Evolutionary conservation across 2,113 vertebrate species (phyloP).

Genomic region (Scatophagus argus): DNA sequence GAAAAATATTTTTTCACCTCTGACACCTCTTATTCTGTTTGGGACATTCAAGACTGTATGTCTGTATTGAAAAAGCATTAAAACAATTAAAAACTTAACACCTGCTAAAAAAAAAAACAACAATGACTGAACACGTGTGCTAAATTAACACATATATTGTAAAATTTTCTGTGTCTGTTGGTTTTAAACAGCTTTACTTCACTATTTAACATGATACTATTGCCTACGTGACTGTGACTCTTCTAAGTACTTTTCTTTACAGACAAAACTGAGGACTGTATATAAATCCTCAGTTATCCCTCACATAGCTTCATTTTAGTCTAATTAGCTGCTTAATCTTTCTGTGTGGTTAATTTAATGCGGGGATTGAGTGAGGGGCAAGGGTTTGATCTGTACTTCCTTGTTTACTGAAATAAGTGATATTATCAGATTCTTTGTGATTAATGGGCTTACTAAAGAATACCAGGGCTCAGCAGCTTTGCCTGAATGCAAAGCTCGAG

Average conservation of each 20-base stretch:
- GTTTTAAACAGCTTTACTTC: neutral
- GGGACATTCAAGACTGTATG: neutral
- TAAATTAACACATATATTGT: neutral
- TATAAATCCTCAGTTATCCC: conserved; percentile 62
- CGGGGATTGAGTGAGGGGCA: conserved; percentile 62
- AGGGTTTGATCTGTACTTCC: conserved; percentile 66
- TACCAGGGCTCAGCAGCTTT: conserved; percentile 60
- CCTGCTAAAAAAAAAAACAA: neutral
- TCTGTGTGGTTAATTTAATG: conserved; percentile 66
- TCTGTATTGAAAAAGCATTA: neutral
- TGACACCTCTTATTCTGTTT: neutral
- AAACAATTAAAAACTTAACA: conserved; percentile 12
- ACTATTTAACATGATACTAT: neutral
- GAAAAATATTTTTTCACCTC: neutral
- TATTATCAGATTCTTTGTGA: conserved; percentile 75
- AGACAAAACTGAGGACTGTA: conserved; percentile 39
- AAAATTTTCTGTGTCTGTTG: neutral
- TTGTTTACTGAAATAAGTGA: conserved; percentile 81
- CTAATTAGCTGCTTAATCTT: conserved; percentile 74
- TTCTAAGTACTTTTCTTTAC: conserved; percentile 27
- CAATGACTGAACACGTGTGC: neutral
- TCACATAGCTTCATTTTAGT: conserved; percentile 72
- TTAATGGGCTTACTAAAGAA: conserved; percentile 71
- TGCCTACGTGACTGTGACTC: neutral
- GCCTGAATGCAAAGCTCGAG: conserved; percentile 59